Evolutionary conservation across 92 coral and sea anemone genomes (phyloP).

Genomic region (Palythoa grandis): DNA sequence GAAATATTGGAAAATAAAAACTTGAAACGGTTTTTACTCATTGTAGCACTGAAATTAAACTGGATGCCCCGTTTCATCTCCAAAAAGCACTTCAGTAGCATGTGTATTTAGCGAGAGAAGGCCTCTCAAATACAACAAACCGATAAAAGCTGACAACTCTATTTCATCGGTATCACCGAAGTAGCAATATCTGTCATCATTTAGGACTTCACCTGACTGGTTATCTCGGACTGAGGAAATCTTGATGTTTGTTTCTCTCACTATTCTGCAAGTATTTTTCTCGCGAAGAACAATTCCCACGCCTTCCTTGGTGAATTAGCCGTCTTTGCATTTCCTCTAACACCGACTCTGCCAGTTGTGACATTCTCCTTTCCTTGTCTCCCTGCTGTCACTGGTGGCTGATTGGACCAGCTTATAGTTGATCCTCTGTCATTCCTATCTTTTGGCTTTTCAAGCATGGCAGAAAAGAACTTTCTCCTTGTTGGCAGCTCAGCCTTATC

Average conservation of each 20-base stretch:
- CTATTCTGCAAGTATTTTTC: background rate
- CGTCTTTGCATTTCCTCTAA: background rate
- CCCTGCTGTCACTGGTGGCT: conserved; percentile 13
- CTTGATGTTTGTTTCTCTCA: background rate
- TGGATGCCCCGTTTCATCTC: conserved; percentile 14
- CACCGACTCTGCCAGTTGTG: too few species aligned
- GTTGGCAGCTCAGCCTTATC: background rate
- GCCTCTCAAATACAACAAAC: conserved; percentile 16
- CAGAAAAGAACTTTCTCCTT: background rate
- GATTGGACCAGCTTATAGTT: conserved; percentile 1
- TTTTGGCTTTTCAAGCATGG: conserved; percentile 30
- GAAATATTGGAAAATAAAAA: too few species aligned
- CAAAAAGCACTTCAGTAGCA: conserved; percentile 6
- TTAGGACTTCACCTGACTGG: background rate
- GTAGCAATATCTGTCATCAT: conserved; percentile 4
- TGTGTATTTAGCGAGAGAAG: conserved; percentile 5
- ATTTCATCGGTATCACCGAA: background rate
- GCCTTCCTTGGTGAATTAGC: conserved; percentile 3
- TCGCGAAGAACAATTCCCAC: conserved; percentile 9
- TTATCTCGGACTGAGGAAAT: conserved; percentile 1
- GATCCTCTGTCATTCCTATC: background rate
- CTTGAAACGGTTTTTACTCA: background rate
- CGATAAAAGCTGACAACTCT: conserved; percentile 15
- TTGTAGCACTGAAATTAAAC: conserved; percentile 34
- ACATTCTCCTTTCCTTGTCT: conserved; percentile 1